Conservation (phyloP, 1,140 invertebrate species). For the Capitella teleta region DNA sequence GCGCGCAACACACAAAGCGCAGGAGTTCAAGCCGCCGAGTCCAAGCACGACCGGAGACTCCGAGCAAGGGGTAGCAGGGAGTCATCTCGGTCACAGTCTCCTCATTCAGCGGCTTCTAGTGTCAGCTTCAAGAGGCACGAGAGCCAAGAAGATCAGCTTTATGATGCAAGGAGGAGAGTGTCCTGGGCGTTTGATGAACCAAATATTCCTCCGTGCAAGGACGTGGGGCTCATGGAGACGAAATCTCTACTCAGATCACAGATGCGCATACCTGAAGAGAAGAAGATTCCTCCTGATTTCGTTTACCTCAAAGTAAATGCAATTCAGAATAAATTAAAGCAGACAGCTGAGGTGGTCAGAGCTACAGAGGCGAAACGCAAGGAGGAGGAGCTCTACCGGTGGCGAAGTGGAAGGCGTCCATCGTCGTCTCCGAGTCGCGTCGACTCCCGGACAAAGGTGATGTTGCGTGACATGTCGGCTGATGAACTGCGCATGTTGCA, state of each 20-base stretch:
- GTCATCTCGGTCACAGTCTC: neutral
- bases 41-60: no score
- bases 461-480: no score
- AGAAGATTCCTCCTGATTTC: conserved; percentile 34
- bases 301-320: conserved; percentile 35
- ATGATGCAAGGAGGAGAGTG: conserved; percentile 17
- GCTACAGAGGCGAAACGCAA: conserved; percentile 17
- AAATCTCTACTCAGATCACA: conserved; percentile 37
- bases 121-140: neutral
- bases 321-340: no score
- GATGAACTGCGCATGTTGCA: neutral
- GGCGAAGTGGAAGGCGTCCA: conserved; percentile 20
- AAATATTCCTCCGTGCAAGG: conserved; percentile 22
- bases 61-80: no score
- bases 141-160: neutral
- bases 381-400: conserved; percentile 14
- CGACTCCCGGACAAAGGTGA: conserved; percentile 33
- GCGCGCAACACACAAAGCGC: neutral
- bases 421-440: conserved; percentile 36
- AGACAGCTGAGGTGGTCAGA: conserved; percentile 25
- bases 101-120: neutral
- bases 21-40: neutral
- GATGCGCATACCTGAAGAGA: conserved; percentile 32
- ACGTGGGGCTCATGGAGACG: conserved; percentile 33
- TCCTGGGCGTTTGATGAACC: conserved; percentile 42